Base-by-base conservation (phyloP, 2,113 vertebrate species). In the Xenopus laevis region DNA sequence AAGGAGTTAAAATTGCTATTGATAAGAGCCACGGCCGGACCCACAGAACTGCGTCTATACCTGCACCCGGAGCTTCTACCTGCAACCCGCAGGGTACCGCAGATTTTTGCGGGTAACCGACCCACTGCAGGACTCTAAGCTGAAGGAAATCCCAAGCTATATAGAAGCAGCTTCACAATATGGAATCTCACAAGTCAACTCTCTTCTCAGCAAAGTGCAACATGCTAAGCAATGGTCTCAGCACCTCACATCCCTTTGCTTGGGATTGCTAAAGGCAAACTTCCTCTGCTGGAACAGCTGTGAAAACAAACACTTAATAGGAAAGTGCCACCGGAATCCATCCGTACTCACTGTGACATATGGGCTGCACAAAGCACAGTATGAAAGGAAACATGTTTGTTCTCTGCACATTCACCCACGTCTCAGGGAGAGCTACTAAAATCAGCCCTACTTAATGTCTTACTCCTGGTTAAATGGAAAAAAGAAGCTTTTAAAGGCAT, bases 271-370 rank as follows among this genome's bases (percentile, higher is more conserved):
- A 27, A 46, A 44, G 40, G 33, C 45, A 65, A 59, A 46, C 50
- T 69, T 58, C 69, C 77, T 70, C 77, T 57, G 46, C 23, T 61
- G 62, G 53, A 71, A 17, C 67, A 69, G 60, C 67, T 69, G 67
- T 50, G 44, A 63, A 71, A 65, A 65, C 61, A 71, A 27, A 45
- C 47, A 62, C 60, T 71, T 46, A 71, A 64, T 70, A 18, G 40
- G 74, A 55, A 69, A 77, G 46, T 71, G 67, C 67, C 74, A 68
- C 74, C 57, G 12, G 59, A 18, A 44, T 30, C 40, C 50, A 69
- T 65, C 65, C 73, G 53, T 15, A 45, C 59, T 50, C 57, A 53
- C 58, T 66, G 33, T 7, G 44, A 75, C 46, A 27, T 68, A 45
- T 16, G 57, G 65, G 10, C 65, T 21, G 46, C 58, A 21, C 18